Conservation (phyloP, 1,140 invertebrate genomes). For the Panagrolaimus sp. region DNA sequence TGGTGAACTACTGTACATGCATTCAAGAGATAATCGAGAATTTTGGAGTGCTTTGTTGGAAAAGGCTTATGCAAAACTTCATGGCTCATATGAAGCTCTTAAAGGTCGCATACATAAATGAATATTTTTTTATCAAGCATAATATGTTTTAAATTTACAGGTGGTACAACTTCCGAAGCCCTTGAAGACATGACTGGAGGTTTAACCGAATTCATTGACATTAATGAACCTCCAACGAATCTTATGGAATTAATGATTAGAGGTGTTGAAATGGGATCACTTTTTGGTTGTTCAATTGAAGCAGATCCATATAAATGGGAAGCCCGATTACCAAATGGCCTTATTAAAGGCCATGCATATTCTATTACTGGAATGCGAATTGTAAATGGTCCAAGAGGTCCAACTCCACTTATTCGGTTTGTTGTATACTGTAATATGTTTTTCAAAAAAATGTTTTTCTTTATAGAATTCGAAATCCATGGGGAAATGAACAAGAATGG, state of each 20-base stretch:
- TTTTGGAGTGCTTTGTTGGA: slow-evolving; percentile 77
- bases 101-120: too few species aligned
- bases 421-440: too few species aligned
- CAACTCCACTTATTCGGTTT: slow-evolving; percentile 81
- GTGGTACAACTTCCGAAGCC: slow-evolving; percentile 84
- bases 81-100: slow-evolving; percentile 92
- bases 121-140: too few species aligned
- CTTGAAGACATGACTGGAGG: slow-evolving; percentile 99
- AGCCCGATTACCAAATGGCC: slow-evolving; percentile 79
- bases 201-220: slow-evolving; percentile 87
- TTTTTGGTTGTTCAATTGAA: slow-evolving; percentile 77
- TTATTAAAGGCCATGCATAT: slow-evolving; percentile 84
- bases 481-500: slow-evolving; percentile 97
- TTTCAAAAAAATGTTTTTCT: too few species aligned
- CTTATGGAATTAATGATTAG: slow-evolving; percentile 67
- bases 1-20: slow-evolving; percentile 70
- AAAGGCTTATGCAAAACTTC: slow-evolving; percentile 80
- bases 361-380: slow-evolving; percentile 83
- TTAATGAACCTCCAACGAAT: slow-evolving; percentile 71
- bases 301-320: slow-evolving; percentile 66
- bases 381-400: slow-evolving; percentile 69
- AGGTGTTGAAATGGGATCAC: slow-evolving; percentile 58
- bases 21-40: slow-evolving; percentile 72
- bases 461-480: slow-evolving; percentile 88
- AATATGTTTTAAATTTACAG: too few species aligned